A percentile compares a stretch with the other conserved stretches of the same genome.
Conservation (phyloP, 2,797 vertebrate genomes). For the Cirrhinus molitorella region DNA sequence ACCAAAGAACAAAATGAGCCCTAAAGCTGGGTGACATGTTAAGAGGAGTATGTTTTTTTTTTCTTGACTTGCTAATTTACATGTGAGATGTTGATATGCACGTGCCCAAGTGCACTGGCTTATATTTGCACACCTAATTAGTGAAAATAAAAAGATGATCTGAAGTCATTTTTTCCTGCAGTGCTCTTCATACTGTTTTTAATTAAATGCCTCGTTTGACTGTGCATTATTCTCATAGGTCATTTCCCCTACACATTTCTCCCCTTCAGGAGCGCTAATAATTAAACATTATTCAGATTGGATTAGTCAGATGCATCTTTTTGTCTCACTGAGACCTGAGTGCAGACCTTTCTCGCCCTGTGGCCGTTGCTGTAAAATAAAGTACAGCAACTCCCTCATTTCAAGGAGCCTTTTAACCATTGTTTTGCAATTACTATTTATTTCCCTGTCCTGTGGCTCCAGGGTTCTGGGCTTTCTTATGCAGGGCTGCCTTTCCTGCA, state of each 20-base stretch:
- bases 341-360: constrained; percentile 44
- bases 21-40: constrained; percentile 63
- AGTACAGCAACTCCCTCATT: constrained; percentile 44
- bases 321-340: constrained; percentile 42
- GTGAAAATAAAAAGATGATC: constrained; percentile 31
- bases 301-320: constrained; percentile 58
- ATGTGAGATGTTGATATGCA: constrained; percentile 42
- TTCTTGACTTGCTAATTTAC: constrained; percentile 53
- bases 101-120: constrained; percentile 49
- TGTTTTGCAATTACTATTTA: constrained; percentile 64
- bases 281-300: constrained; percentile 62
- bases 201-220: constrained; percentile 59
- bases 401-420: constrained; percentile 53
- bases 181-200: constrained; percentile 46
- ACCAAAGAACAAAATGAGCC: constrained; percentile 60
- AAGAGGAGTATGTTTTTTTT: constrained; percentile 49
- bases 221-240: constrained; percentile 59
- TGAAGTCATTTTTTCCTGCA: constrained; percentile 29
- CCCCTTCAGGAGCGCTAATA: constrained; percentile 56
- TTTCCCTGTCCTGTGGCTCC: constrained; percentile 27
- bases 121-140: constrained; percentile 49
- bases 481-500: constrained; percentile 19
- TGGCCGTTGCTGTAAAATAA: constrained; percentile 50
- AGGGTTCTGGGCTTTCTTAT: constrained; percentile 15
- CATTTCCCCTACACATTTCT: constrained; percentile 50